phyloP scores from a whole-genome alignment of 2,797 vertebrate species.

The Pseudochaenichthys georgianus region DNA sequence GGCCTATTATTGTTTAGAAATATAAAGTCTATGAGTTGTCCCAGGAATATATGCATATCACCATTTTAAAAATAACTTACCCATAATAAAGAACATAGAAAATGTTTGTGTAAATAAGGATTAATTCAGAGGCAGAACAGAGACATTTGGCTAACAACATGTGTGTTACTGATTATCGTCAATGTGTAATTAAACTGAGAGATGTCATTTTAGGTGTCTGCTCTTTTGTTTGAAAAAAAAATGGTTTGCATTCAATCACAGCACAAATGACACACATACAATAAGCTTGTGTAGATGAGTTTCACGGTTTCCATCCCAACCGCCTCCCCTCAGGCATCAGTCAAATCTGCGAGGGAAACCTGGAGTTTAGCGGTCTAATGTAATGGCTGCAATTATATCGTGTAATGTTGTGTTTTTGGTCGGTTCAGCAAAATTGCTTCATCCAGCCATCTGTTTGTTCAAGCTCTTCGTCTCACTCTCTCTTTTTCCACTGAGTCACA shows the following conservation, averaged over 20 bases:
- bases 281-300: conserved; percentile 44
- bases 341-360: conserved; percentile 54
- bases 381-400: conserved; percentile 61
- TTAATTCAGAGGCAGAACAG: conserved; percentile 3
- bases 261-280: conserved; percentile 38
- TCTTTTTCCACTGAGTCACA: conserved; percentile 31
- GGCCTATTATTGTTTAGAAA: neutral
- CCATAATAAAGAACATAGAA: neutral
- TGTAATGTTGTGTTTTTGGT: conserved; percentile 59
- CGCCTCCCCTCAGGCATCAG: conserved; percentile 38
- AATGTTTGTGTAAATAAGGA: conserved; percentile 1
- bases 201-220: conserved; percentile 42
- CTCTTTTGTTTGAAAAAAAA: conserved; percentile 32
- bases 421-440: conserved; percentile 60
- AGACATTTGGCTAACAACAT: conserved; percentile 24
- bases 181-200: conserved; percentile 55
- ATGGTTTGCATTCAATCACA: conserved; percentile 20
- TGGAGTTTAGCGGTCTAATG: conserved; percentile 46
- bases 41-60: neutral
- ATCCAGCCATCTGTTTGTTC: conserved; percentile 59
- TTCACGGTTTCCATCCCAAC: conserved; percentile 44
- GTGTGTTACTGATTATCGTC: conserved; percentile 30
- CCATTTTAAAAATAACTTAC: conserved; percentile 13
- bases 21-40: conserved; percentile 7
- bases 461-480: conserved; percentile 38